Percentiles rank a stretch among this genome's conserved stretches.
Evolutionary conservation across 2,888 invertebrate genomes (phyloP).

Genomic region (Philhelius pedissequus): DNA sequence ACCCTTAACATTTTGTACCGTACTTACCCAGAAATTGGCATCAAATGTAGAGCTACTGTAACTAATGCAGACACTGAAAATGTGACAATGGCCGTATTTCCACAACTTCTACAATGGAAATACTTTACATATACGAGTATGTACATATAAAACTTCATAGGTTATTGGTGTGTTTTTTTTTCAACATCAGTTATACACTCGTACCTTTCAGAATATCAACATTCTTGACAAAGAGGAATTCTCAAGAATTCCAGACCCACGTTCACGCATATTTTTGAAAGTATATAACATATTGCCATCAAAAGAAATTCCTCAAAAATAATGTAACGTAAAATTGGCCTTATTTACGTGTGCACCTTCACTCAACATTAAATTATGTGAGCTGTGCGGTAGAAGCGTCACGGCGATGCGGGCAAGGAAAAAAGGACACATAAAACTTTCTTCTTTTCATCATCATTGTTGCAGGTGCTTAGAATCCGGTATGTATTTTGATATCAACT

Average conservation of each 20-base stretch:
- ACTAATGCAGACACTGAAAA: too few relatives aligned
- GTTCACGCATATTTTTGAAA: constrained; percentile 31
- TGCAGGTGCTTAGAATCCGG: constrained; percentile 32
- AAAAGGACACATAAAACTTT: constrained; percentile 15
- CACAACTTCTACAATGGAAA: too few relatives aligned
- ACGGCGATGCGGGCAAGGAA: neutral
- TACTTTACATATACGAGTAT: too few relatives aligned
- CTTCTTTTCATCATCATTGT: neutral
- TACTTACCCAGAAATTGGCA: too few relatives aligned
- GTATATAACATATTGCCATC: constrained; percentile 24
- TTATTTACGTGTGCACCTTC: constrained; percentile 13
- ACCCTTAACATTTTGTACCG: too few relatives aligned
- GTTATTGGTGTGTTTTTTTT: neutral
- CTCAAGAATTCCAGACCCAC: constrained; percentile 32
- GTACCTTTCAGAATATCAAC: neutral
- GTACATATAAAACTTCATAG: neutral
- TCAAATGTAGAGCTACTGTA: too few relatives aligned
- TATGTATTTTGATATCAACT: constrained; percentile 13
- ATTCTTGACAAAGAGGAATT: constrained; percentile 7
- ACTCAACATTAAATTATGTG: neutral
- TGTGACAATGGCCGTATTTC: too few relatives aligned
- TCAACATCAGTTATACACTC: neutral
- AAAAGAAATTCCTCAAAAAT: constrained; percentile 57
- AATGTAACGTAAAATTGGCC: constrained; percentile 55
- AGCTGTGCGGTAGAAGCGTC: neutral